Base-by-base conservation (phyloP, 2,888 invertebrate genomes). In the Sussaba pulchella region DNA sequence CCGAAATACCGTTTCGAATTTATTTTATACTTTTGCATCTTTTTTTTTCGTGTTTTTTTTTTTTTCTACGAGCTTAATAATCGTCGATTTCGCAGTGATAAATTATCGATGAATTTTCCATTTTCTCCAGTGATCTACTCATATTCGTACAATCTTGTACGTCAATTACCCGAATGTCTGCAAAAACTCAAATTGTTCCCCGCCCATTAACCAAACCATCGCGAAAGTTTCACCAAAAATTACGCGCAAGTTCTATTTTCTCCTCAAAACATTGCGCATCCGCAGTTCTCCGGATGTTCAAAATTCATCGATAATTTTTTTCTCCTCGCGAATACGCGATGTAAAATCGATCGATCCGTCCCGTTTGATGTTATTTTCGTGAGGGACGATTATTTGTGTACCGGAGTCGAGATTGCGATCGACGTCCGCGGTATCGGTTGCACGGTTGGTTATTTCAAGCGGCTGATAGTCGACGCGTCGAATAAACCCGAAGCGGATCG, bases 371-470 rank as follows among this genome's bases (percentile, higher is more conserved):
- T 54, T 54, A 31, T 54, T 31, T 57, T 14, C 1, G 57, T 31
- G 31, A 57, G 31, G 57, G 17, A 31, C 31, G 31, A 57, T 57
- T 57, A 57, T 57, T 57, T 17, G 57, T 57, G 17, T 67, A 67
- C 67, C 67, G 31, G 67, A 52, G 52, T 52, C 50, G 67, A 24
- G 67, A 47, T 31, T 2, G 17, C 17, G 31, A 17, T 50, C 47
- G 66, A 66, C 50, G 66, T 66, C 50, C 4, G 36, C 17, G 26
- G 66, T 31, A 69, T 54, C 41, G 14, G 52, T 24, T 54, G 41
- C 39, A 52, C 12, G 41, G 54, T 36, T 50, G 17, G 45, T 63
- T 52, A 52, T 72, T 63, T 52, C 52, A 26, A 63, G 61, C 26
- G 31, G 63, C 24, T 24, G 26, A 63, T 41, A 24, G 63, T 57